A percentile compares a stretch with the other conserved stretches of the same genome.
Evolutionary conservation across 1,140 invertebrate species (phyloP).

Genomic region (Monochamus saltuarius): DNA sequence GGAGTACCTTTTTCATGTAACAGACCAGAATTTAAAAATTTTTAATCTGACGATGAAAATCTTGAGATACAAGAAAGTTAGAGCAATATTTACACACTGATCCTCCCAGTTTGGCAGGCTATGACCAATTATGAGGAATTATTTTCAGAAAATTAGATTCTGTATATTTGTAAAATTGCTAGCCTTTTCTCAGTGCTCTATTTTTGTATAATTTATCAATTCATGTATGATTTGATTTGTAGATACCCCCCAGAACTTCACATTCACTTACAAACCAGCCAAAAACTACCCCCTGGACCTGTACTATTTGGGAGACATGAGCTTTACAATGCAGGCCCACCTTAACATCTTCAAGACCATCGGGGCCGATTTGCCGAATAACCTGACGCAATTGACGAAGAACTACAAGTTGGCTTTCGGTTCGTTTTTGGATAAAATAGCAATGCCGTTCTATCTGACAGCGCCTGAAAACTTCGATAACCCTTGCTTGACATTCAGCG

Average conservation of each 20-base stretch:
- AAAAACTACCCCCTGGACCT: constrained; percentile 89
- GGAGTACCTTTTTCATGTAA: too few species aligned
- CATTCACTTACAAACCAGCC: constrained; percentile 53
- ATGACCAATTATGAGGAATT: too few species aligned
- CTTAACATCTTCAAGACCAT: constrained; percentile 75
- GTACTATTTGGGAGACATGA: constrained; percentile 90
- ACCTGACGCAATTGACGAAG: constrained; percentile 62
- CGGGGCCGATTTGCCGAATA: constrained; percentile 61
- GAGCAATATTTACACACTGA: too few species aligned
- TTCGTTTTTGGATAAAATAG: constrained; percentile 40
- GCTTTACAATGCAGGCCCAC: constrained; percentile 86
- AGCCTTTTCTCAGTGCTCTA: too few species aligned
- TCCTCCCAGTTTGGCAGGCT: too few species aligned
- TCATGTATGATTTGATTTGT: constrained; percentile 33
- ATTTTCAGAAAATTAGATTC: too few species aligned
- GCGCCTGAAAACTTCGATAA: constrained; percentile 31
- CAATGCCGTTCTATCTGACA: constrained; percentile 62
- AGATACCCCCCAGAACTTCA: constrained; percentile 39
- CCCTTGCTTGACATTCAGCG: constrained; percentile 31
- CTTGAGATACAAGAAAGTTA: too few species aligned
- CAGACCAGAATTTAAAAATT: too few species aligned
- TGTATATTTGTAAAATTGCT: too few species aligned
- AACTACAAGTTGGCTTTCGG: constrained; percentile 80
- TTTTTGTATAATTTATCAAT: too few species aligned
- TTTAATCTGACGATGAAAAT: too few species aligned